Percentiles rank a stretch among this genome's conserved stretches.
Evolutionary conservation across 2,113 vertebrate species (phyloP).

Genomic region (Callionymus lyra): DNA sequence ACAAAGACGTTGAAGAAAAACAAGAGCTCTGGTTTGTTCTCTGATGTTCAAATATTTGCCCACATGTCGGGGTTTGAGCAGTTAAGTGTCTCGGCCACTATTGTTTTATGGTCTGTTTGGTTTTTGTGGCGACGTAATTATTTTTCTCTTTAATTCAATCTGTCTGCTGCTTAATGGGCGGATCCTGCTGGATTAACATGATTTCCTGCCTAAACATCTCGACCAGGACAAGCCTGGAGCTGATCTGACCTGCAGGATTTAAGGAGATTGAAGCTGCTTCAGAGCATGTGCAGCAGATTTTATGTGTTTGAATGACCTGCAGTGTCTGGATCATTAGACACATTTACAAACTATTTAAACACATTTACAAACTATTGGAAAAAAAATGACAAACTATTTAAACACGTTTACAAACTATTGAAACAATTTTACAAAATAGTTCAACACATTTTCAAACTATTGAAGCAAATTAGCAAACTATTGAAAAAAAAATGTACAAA

Average conservation of each 20-base stretch:
- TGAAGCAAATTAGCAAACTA: too few species aligned
- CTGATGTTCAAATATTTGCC: constrained; percentile 19
- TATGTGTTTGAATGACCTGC: too few species aligned
- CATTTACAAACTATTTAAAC: too few species aligned
- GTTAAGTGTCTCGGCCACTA: constrained; percentile 8
- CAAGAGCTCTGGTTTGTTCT: constrained; percentile 14
- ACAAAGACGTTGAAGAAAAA: constrained; percentile 5
- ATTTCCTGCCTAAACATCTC: constrained; percentile 40
- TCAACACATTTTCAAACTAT: too few species aligned
- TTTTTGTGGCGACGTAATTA: constrained; percentile 32
- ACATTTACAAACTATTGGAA: too few species aligned
- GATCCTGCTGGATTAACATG: constrained; percentile 46
- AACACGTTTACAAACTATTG: too few species aligned
- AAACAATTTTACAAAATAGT: too few species aligned
- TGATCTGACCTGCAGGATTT: constrained; percentile 23
- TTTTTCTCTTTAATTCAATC: constrained; percentile 55
- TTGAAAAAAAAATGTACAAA: too few species aligned
- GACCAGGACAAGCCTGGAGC: constrained; percentile 27
- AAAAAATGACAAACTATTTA: too few species aligned
- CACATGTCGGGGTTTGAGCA: constrained; percentile 18
- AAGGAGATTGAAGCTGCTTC: constrained; percentile 16
- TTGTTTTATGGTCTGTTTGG: constrained; percentile 20
- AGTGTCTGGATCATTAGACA: too few species aligned
- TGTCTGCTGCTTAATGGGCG: constrained; percentile 48
- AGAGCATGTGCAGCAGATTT: constrained; percentile 10